Evolutionary conservation across 2,113 vertebrate genomes (phyloP).

Genomic region (Xenopus laevis): DNA sequence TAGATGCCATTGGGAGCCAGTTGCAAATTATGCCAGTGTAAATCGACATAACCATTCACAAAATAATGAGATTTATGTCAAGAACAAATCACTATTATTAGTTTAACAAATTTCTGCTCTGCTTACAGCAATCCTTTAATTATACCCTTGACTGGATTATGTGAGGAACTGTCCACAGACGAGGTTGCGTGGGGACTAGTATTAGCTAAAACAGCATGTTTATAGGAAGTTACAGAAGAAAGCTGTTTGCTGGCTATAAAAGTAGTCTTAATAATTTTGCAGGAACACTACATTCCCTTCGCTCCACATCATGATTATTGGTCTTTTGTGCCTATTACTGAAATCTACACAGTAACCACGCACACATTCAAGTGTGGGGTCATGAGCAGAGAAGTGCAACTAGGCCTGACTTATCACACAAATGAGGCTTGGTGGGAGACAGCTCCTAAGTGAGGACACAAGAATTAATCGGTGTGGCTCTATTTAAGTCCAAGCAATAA

Average conservation of each 20-base stretch:
- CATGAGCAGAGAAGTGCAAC: slow-evolving; percentile 38
- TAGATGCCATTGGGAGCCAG: too few relatives aligned
- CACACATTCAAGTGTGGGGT: slow-evolving; percentile 41
- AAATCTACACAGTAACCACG: slow-evolving; percentile 34
- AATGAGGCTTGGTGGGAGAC: slow-evolving; percentile 34
- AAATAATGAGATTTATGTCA: too few relatives aligned
- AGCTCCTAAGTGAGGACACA: slow-evolving; percentile 28
- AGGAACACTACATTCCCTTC: slow-evolving; percentile 41
- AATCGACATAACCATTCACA: too few relatives aligned
- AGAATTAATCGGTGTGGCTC: slow-evolving; percentile 19
- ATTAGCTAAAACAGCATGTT: background rate
- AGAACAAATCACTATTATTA: too few relatives aligned
- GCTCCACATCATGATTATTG: slow-evolving; percentile 45
- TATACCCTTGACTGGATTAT: background rate
- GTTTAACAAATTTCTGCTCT: too few relatives aligned
- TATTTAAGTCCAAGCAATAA: slow-evolving; percentile 8
- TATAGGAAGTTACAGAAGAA: slow-evolving; percentile 9
- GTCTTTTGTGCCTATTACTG: slow-evolving; percentile 42
- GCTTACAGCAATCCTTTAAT: background rate
- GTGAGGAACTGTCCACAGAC: background rate
- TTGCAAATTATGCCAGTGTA: too few relatives aligned
- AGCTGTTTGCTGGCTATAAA: slow-evolving; percentile 14
- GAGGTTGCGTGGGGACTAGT: background rate
- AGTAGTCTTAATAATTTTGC: slow-evolving; percentile 33
- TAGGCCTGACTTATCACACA: slow-evolving; percentile 35